Evolutionary conservation across 2,888 invertebrate genomes (phyloP), one percentile per base, ranked within the genome.

Genomic region (Hypercompe scribonia): DNA sequence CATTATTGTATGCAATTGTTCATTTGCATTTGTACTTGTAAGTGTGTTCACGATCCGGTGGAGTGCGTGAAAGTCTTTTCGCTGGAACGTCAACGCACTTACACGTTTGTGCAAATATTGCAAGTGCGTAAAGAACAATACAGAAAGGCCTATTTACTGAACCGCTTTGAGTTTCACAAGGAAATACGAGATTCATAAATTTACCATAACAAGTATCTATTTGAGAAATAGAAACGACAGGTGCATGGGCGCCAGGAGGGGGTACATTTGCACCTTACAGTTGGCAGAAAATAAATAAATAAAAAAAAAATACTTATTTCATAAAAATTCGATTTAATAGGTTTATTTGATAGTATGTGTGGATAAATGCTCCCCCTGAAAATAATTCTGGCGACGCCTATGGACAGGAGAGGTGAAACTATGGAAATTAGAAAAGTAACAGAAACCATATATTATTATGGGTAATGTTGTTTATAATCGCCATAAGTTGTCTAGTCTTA

Each of bases 1-100:
- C 28, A 61, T 3, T 61, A 15, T 31, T 58, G 54, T 58, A 58
- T 28, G 24, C n/a, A n/a, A 54, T 54, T 54, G 54, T 54, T 54
- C 58, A 61, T 31, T 61, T 61, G 61, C 31, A 61, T 31, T 61
- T 61, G 61, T 18, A 61, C 61, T 61, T 31, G 58, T 15, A 61
- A 8, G 31, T 31, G 61, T 31, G 61, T 61, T 61, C 31, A 61
- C 31, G 61, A 31, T 61, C 31, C 8, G 31, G 31, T 31, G 58
- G 28, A 28, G 28, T 28, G 58, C 13, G 58, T 28, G 18, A 61
- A 61, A 31, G 31, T 31, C 31, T 61, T 18, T 31, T 24, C 50
- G n/a, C 24, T n/a, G 50, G 61, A 15, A 31, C 61, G 61, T 31
- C 61, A 61, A 61, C 61, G 31, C 31, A 31, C 61, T 61, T 31